Conservation (phyloP, 2,113 vertebrate genomes). For the Oryzias woworae region DNA sequence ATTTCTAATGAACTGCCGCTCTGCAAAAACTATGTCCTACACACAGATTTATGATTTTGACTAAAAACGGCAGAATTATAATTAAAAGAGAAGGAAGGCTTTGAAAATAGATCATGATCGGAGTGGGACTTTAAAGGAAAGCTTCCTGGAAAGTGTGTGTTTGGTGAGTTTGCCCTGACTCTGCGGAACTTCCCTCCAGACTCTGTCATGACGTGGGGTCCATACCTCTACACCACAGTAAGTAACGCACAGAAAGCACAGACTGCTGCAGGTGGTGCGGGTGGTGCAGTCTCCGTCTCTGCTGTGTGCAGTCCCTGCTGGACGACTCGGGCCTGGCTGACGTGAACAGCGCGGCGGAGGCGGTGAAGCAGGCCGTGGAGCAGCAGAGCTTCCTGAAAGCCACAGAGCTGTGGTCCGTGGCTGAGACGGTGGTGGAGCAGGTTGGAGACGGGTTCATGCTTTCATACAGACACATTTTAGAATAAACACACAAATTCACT, state of each 20-base stretch:
- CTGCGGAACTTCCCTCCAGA: slow-evolving; percentile 72
- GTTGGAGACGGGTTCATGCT: slow-evolving; percentile 59
- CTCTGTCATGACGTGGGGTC: slow-evolving; percentile 94
- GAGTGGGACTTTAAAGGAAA: too few relatives aligned
- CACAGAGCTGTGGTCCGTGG: slow-evolving; percentile 85
- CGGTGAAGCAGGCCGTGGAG: slow-evolving; percentile 82
- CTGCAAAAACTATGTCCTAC: too few relatives aligned
- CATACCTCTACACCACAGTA: slow-evolving; percentile 93
- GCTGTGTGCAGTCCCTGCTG: slow-evolving; percentile 84
- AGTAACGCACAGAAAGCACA: slow-evolving; percentile 64
- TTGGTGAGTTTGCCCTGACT: slow-evolving; percentile 5
- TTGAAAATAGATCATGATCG: too few relatives aligned
- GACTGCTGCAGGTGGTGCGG: not conserved
- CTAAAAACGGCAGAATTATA: too few relatives aligned
- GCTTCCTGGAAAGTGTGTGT: too few relatives aligned
- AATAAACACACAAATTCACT: too few relatives aligned
- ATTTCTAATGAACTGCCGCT: too few relatives aligned
- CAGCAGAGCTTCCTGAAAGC: slow-evolving; percentile 78
- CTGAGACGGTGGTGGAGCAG: slow-evolving; percentile 85
- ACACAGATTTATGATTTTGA: too few relatives aligned
- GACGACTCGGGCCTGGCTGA: slow-evolving; percentile 87
- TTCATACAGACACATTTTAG: not conserved
- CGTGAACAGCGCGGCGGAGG: slow-evolving; percentile 80
- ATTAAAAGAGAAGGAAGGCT: too few relatives aligned
- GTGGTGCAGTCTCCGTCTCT: not conserved